Evolutionary conservation across 2,113 vertebrate genomes (phyloP), one percentile per base, ranked within the genome.

Genomic region (Heterocephalus glaber): DNA sequence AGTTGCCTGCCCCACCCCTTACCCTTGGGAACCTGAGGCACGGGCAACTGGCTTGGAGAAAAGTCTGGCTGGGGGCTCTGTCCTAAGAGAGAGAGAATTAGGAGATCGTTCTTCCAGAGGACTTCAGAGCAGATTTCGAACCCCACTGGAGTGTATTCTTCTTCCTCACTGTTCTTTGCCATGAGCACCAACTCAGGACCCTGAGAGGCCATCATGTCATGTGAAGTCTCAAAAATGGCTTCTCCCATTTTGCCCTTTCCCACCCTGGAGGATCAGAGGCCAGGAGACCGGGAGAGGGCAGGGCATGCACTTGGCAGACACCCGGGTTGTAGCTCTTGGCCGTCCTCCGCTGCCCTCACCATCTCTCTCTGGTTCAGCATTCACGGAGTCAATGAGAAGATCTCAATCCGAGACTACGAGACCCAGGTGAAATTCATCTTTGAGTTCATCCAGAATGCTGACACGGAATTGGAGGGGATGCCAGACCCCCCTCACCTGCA

Each of bases 311-410:
- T 92, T 47, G 26, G 28, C 26, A 7, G 56, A 60, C 20, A 60
- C 28, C 22, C 44, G 0, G 20, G 0, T 47, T 58, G 9, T 2
- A 38, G n/a, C n/a, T 28, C 4, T 24, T 54, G 74, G 13, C 41
- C 26, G 47, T 66, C 16, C 33, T 54, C 35, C 83, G 20, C 84
- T 38, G 10, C 76, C 26, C 1, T 2, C 58, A 95, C 92, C 30
- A 47, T 90, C 70, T 93, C 47, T 97, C 33, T 58, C 47, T 92
- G 74, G 41, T 28, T 82, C 97, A 99, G 99, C 98, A 98, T 99
- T 95, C 99, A 99, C 68, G 99, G 99, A 24, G 82, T 99, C 95
- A 99, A 99, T 35, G 99, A 99, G 98, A 99, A 99, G 96, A 99
- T 99, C 98, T 99, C 99, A 1, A 30, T 98, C 72, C 98, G 99